A percentile compares a stretch with the other conserved stretches of the same genome.
Evolutionary conservation across 2,797 vertebrate genomes (phyloP).

Genomic region (Pteropus rufus): DNA sequence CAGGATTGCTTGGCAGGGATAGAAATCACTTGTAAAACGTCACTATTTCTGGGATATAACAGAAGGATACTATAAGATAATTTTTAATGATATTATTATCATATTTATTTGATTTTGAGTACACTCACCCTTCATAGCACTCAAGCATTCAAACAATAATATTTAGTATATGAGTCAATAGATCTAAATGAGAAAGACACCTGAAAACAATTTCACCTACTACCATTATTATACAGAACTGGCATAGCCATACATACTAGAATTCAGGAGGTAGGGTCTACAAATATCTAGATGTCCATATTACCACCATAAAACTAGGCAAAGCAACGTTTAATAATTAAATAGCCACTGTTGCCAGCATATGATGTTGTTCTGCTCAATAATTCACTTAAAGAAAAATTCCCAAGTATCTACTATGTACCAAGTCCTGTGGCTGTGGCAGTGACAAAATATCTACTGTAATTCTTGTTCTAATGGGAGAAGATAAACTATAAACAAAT

Average conservation of each 20-base stretch:
- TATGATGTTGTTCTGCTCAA: neutral
- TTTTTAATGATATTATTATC: neutral
- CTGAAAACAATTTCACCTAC: neutral
- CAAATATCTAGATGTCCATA: neutral
- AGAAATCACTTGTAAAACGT: neutral
- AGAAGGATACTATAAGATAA: neutral
- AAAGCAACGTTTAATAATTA: neutral
- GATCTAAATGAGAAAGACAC: neutral
- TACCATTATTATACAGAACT: neutral
- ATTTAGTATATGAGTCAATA: neutral
- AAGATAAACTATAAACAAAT: neutral
- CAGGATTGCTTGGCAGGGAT: neutral
- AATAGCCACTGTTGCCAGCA: neutral
- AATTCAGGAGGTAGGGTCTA: neutral
- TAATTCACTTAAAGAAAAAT: neutral
- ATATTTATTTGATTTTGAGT: slow-evolving; percentile 9
- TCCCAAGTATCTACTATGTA: neutral
- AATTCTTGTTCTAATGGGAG: neutral
- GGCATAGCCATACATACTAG: neutral
- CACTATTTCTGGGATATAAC: neutral
- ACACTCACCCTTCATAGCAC: neutral
- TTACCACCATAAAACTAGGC: neutral
- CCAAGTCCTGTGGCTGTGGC: neutral
- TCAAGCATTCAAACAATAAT: neutral
- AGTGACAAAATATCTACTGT: neutral